Conservation (phyloP, 2,888 invertebrate genomes). For the Nomada flava region DNA sequence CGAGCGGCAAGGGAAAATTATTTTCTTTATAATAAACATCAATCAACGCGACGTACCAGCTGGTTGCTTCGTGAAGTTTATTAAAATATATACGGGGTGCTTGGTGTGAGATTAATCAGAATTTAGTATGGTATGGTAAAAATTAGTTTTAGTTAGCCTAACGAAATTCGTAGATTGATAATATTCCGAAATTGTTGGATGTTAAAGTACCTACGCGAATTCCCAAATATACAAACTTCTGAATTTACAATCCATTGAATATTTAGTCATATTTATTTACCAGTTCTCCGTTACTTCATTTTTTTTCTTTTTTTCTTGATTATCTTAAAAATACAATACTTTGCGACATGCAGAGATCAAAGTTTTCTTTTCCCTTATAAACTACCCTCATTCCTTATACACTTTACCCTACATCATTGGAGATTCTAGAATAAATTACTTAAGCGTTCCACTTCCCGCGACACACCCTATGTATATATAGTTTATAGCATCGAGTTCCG, state of each 20-base stretch:
- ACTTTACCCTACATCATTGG: background rate
- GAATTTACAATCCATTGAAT: background rate
- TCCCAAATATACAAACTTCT: background rate
- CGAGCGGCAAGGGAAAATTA: background rate
- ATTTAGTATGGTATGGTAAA: background rate
- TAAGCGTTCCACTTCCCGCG: background rate
- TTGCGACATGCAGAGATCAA: background rate
- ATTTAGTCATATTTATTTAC: too few relatives aligned
- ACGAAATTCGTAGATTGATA: background rate
- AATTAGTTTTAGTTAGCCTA: background rate
- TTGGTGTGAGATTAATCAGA: background rate
- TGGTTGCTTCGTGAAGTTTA: background rate
- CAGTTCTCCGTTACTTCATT: too few relatives aligned
- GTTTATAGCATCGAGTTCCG: conserved; percentile 29
- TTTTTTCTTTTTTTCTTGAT: too few relatives aligned
- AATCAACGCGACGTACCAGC: background rate
- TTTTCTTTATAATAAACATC: conserved; percentile 1
- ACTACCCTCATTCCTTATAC: background rate
- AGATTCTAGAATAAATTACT: background rate
- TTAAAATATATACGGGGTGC: background rate
- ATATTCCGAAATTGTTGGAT: too few relatives aligned
- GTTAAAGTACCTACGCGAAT: background rate
- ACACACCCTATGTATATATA: conserved; percentile 7
- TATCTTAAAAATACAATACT: background rate
- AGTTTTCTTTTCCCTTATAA: background rate